phyloP scores from a whole-genome alignment of 1,140 invertebrate species.

The Drosophila tsacasi region DNA sequence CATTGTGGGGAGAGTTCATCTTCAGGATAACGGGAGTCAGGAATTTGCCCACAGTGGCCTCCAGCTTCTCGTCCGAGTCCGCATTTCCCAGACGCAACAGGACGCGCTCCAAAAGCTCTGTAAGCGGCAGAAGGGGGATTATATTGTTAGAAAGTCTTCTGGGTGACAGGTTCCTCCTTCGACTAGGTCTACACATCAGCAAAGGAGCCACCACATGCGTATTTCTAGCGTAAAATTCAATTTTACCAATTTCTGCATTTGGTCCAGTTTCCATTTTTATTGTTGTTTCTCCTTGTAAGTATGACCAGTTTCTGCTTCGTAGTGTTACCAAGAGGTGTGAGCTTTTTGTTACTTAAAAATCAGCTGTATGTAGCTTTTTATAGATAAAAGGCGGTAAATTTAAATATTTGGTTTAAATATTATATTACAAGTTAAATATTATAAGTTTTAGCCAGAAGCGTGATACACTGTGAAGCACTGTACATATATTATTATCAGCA shows the following conservation, averaged over 20 bases:
- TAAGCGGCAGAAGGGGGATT: constrained; percentile 3
- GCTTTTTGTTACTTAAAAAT: not conserved
- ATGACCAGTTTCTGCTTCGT: constrained; percentile 18
- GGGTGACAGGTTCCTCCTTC: not conserved
- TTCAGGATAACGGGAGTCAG: constrained; percentile 95
- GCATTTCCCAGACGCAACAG: constrained; percentile 94
- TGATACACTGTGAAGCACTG: not conserved
- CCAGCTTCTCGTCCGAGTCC: constrained; percentile 94
- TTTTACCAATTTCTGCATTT: constrained; percentile 79
- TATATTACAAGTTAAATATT: too few species aligned
- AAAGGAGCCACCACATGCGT: not conserved
- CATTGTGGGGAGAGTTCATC: constrained; percentile 93
- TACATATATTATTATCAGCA: not conserved
- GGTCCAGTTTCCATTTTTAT: constrained; percentile 78
- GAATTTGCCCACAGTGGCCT: constrained; percentile 93
- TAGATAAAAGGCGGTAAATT: not conserved
- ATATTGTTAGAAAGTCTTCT: not conserved
- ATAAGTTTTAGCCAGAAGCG: too few species aligned
- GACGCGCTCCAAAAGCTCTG: constrained; percentile 94
- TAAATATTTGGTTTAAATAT: not conserved
- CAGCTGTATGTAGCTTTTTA: constrained; percentile 6
- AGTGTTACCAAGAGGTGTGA: constrained; percentile 25
- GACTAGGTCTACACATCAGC: not conserved
- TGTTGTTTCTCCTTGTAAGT: constrained; percentile 41
- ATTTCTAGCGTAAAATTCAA: not conserved